Base-by-base conservation (phyloP, 2,797 vertebrate genomes). In the Alosa sapidissima region DNA sequence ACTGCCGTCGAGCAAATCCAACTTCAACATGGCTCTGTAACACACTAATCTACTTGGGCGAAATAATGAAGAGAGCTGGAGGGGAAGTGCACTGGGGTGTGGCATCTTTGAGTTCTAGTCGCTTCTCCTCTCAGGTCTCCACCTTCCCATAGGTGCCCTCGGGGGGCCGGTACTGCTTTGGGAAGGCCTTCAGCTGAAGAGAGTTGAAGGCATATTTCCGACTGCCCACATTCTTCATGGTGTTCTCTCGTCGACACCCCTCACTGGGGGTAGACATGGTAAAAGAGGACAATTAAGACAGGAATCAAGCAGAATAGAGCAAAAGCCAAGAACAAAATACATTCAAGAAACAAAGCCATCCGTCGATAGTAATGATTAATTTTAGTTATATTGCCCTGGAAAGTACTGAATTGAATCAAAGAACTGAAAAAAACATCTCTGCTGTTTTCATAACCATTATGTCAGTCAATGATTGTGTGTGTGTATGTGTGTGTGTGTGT, bases 201-300 rank as follows among this genome's bases (percentile, higher is more conserved):
- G 97, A 94, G 94, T 99, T 99, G 94, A 99, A 99, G 49, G 98
- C 98, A 91, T 99, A 99, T 97, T 99, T 99, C 91, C 98, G 97
- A 95, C 98, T 99, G 95, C 98, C 98, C 92, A 99, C 98, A 91
- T 99, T 99, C 96, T 99, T 99, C 98, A 99, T 99, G 94, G 98
- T 99, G 96, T 99, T 99, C 96, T 99, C 98, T 94, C 98, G 96
- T 89, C 98, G 96, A 95, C 98, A 99, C 93, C 98, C 98, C 96
- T 99, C 98, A 86, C 98, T 99, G 94, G 41, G 92, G 92, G 92
- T 91, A 33, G 16, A 54, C 19, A 85, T 36, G 45, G 72, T 9
- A 19, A 13, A 72, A 13, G 36, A 47, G 72, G 28, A 16, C 11
- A 75, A 41, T 14, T 19, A 41, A 78, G 11, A 41, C 13, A 65